Percentiles rank a stretch among this genome's conserved stretches.
phyloP scores from a whole-genome alignment of 2,888 invertebrate species.

The Germaria angustata region DNA sequence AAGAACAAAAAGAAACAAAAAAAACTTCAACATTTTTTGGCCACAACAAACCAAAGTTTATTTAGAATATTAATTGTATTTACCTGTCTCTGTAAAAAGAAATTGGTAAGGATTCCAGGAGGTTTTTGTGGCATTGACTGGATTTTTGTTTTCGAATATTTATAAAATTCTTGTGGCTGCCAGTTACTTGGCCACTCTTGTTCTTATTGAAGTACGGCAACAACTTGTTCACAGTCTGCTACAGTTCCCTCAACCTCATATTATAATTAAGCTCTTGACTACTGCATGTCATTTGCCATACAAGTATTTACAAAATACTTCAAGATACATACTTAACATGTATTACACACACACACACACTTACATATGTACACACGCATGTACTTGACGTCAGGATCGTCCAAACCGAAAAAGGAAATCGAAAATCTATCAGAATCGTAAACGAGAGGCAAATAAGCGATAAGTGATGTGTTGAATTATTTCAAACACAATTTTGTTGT shows the following conservation, averaged over 20 bases:
- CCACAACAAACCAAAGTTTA: slow-evolving; percentile 27
- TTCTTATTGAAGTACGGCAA: slow-evolving; percentile 1
- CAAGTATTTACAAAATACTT: slow-evolving; percentile 39
- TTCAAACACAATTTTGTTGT: too few relatives aligned
- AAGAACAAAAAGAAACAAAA: too few relatives aligned
- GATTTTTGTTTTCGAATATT: slow-evolving; percentile 43
- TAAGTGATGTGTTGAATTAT: too few relatives aligned
- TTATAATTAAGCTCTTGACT: slow-evolving; percentile 47
- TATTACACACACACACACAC: neutral
- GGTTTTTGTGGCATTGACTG: slow-evolving; percentile 42
- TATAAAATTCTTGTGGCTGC: slow-evolving; percentile 42
- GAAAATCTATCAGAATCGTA: neutral
- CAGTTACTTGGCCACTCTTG: slow-evolving; percentile 17
- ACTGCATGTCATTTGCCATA: slow-evolving; percentile 40
- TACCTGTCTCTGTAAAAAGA: slow-evolving; percentile 34
- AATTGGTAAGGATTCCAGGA: slow-evolving; percentile 18
- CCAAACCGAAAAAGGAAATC: neutral
- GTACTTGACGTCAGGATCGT: neutral
- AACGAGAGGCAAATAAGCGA: too few relatives aligned
- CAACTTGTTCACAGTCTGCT: neutral
- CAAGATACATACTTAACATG: slow-evolving; percentile 14
- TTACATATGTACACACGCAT: too few relatives aligned
- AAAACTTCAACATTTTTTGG: neutral
- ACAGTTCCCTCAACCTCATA: slow-evolving; percentile 1
- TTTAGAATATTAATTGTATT: slow-evolving; percentile 16